phyloP scores from a whole-genome alignment of 92 coral and sea anemone genomes.

The Bergia puertoricense region DNA sequence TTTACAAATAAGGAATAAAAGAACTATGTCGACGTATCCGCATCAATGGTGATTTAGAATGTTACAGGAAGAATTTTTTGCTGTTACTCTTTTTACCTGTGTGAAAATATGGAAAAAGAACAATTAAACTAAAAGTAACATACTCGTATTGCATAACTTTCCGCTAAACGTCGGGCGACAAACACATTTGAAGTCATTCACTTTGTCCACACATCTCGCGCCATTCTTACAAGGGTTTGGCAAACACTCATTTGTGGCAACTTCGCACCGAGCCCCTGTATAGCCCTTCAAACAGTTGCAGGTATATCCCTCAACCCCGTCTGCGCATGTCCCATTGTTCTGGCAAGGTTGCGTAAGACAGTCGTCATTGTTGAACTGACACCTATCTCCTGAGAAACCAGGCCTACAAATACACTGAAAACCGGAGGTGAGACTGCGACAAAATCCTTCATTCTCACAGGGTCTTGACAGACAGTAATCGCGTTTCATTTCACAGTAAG shows the following conservation, averaged over 20 bases:
- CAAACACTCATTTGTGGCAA: constrained; percentile 65
- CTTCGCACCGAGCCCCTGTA: constrained; percentile 78
- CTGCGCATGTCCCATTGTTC: constrained; percentile 82
- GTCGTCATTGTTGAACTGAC: constrained; percentile 78
- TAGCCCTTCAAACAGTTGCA: constrained; percentile 78
- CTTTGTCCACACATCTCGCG: constrained; percentile 75
- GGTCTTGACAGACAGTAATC: constrained; percentile 81
- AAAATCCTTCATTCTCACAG: constrained; percentile 73
- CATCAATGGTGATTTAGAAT: too few species aligned
- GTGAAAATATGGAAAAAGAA: background rate
- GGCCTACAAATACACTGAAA: constrained; percentile 78
- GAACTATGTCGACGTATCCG: too few species aligned
- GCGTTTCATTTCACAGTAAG: constrained; percentile 76
- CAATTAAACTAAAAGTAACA: background rate
- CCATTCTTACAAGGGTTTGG: constrained; percentile 78
- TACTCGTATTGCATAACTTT: constrained; percentile 67
- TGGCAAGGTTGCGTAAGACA: constrained; percentile 78
- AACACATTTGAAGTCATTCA: constrained; percentile 74
- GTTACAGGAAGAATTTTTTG: too few species aligned
- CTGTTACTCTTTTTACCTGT: too few species aligned
- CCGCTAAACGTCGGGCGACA: constrained; percentile 89
- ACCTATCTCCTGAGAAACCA: constrained; percentile 81
- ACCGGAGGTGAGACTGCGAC: constrained; percentile 64
- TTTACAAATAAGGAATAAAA: too few species aligned
- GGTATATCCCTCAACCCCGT: constrained; percentile 60